These are phyloP conservation scores for Gymnobelideus leadbeateri DNA, from an alignment of 2,113 vertebrate species.

Conservation along the genomic window DNA sequence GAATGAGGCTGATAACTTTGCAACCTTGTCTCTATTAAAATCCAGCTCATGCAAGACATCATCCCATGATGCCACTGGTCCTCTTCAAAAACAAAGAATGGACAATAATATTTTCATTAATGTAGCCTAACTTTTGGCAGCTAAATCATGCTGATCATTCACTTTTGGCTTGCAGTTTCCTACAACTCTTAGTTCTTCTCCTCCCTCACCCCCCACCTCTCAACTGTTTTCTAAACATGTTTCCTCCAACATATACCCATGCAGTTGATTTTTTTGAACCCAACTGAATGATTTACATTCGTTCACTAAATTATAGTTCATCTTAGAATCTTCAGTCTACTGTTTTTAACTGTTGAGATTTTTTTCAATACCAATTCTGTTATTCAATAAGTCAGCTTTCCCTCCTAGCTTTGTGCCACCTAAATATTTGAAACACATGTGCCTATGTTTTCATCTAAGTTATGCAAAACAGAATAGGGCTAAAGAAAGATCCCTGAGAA, in stretches of 20 bases:
- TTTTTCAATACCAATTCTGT: background rate
- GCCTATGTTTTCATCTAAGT: background rate
- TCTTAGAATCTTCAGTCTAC: background rate
- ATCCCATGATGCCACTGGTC: too few species aligned
- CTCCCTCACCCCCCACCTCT: background rate
- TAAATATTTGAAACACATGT: background rate
- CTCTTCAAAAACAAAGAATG: too few species aligned
- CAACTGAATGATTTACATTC: background rate
- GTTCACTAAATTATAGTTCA: background rate
- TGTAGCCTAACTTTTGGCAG: background rate
- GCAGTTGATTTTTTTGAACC: background rate
- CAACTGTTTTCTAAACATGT: background rate
- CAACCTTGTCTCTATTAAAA: too few species aligned
- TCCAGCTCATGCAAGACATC: too few species aligned
- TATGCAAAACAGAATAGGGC: background rate
- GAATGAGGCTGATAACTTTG: too few species aligned
- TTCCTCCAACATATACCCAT: background rate
- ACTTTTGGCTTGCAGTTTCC: background rate
- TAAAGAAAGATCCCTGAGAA: background rate
- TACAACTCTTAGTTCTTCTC: background rate
- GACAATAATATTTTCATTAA: background rate
- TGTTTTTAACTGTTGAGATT: background rate
- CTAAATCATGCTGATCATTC: background rate
- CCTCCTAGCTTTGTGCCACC: background rate
- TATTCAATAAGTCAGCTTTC: background rate